phyloP scores from a whole-genome alignment of 2,888 invertebrate species.

The Mesochorus sp. region DNA sequence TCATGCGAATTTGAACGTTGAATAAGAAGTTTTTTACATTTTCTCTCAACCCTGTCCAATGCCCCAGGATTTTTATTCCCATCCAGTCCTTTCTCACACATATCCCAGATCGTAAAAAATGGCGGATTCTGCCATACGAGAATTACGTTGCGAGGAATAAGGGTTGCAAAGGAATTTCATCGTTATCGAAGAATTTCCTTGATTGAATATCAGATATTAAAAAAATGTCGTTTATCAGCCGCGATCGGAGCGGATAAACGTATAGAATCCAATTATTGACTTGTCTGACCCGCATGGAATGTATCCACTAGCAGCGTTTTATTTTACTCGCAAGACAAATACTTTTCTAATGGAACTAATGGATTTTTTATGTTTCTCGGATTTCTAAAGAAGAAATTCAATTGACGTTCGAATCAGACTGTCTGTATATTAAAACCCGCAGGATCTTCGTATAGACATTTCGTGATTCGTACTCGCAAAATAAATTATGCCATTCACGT shows the following conservation, averaged over 20 bases:
- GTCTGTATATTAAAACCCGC: background rate
- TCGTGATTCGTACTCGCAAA: background rate
- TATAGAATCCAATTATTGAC: conserved; percentile 20
- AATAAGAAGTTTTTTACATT: no score
- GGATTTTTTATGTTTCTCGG: background rate
- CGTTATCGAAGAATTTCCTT: no score
- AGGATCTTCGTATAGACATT: conserved; percentile 2
- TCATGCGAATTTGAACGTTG: background rate
- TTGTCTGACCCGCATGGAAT: background rate
- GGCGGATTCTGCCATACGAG: background rate
- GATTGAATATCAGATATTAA: background rate
- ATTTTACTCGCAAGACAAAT: no score
- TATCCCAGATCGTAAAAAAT: no score
- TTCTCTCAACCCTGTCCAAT: no score
- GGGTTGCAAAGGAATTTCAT: background rate
- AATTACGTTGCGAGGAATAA: background rate
- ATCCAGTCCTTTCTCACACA: background rate
- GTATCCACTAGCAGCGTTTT: no score
- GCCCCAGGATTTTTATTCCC: background rate
- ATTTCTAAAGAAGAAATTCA: background rate
- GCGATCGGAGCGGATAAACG: conserved; percentile 3
- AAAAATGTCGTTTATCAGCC: background rate
- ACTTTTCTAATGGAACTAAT: no score
- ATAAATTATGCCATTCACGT: conserved; percentile 8
- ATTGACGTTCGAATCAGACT: background rate